Evolutionary conservation across 2,113 vertebrate genomes (phyloP).

Genomic region (Maccullochella peelii): DNA sequence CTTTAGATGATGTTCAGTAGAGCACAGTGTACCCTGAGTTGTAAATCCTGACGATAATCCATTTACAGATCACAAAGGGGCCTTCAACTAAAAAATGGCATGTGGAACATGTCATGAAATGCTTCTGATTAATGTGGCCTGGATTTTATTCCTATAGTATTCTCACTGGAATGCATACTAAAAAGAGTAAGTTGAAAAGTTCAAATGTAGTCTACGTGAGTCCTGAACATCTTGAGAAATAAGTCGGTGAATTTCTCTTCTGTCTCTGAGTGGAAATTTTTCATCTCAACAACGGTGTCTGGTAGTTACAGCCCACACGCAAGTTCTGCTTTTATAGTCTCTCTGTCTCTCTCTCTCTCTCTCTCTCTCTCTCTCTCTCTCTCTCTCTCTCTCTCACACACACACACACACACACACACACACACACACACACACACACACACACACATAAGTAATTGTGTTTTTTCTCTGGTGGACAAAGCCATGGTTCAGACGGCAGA

Average conservation of each 20-base stretch:
- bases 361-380: too few species aligned
- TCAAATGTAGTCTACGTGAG: not conserved
- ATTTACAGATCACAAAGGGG: conserved; percentile 9
- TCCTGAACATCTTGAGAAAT: conserved; percentile 11
- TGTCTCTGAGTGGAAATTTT: conserved; percentile 26
- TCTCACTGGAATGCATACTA: conserved; percentile 3
- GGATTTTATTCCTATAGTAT: not conserved
- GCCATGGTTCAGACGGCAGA: conserved; percentile 37
- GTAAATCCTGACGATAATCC: conserved; percentile 3
- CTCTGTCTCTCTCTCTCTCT: not conserved
- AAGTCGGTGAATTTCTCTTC: not conserved
- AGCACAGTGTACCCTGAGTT: conserved; percentile 2
- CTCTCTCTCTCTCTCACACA: too few species aligned
- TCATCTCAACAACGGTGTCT: conserved; percentile 22
- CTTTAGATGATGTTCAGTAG: not conserved
- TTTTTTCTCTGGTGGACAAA: conserved; percentile 56
- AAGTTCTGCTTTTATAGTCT: not conserved
- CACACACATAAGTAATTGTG: conserved; percentile 34
- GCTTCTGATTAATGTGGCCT: conserved; percentile 19
- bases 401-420: not conserved
- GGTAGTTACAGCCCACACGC: conserved; percentile 35
- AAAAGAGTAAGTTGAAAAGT: conserved; percentile 3
- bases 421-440: not conserved
- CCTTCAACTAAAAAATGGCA: not conserved
- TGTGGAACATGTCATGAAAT: conserved; percentile 10